Conservation (phyloP, 2,797 vertebrate genomes). For the Tachyglossus aculeatus region DNA sequence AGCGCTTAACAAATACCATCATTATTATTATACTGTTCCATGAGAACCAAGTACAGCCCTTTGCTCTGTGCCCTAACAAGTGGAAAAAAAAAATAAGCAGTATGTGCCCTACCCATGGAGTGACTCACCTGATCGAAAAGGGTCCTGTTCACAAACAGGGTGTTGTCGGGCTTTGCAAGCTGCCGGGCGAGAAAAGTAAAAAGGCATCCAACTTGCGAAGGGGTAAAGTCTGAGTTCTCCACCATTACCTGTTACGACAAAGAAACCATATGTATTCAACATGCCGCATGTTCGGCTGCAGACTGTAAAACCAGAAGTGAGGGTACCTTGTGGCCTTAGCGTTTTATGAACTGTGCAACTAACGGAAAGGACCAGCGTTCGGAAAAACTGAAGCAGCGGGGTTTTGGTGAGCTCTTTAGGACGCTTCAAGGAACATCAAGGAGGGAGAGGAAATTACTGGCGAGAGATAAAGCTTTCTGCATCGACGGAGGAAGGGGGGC, state of each 20-base stretch:
- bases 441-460: background rate
- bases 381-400: background rate
- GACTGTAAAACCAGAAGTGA: background rate
- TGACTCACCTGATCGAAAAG: conserved; percentile 93
- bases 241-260: conserved; percentile 90
- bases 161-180: conserved; percentile 95
- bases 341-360: conserved; percentile 1
- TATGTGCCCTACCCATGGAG: background rate
- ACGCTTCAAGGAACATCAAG: background rate
- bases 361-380: background rate
- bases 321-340: background rate
- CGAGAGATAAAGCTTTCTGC: background rate
- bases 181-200: conserved; percentile 97
- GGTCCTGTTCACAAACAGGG: conserved; percentile 95
- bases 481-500: no score
- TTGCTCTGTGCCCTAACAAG: no score
- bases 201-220: conserved; percentile 94
- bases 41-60: no score
- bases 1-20: no score
- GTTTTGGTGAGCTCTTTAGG: background rate
- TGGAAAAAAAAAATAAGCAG: no score
- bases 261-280: background rate
- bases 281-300: conserved; percentile 1
- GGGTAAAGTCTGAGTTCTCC: conserved; percentile 95
- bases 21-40: no score